These are phyloP conservation scores for Cynoglossus semilaevis DNA, from an alignment of 2,113 vertebrate species.

Conservation along the genomic window DNA sequence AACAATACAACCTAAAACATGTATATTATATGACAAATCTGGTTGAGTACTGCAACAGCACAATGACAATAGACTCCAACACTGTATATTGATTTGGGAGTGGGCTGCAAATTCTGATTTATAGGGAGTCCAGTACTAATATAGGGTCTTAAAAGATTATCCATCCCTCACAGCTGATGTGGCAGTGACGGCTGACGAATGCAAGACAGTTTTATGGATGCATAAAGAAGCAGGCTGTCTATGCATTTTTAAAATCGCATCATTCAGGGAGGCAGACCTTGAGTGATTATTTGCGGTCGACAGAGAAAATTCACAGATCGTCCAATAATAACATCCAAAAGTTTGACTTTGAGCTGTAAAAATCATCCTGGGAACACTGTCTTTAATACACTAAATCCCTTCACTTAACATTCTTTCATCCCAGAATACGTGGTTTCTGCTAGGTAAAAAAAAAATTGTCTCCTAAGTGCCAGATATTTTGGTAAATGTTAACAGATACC, in stretches of 20 bases:
- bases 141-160: constrained; percentile 51
- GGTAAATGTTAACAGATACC: constrained; percentile 27
- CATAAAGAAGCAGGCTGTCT: constrained; percentile 70
- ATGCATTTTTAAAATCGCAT: constrained; percentile 65
- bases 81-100: constrained; percentile 51
- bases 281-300: constrained; percentile 40
- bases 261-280: constrained; percentile 63
- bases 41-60: constrained; percentile 27
- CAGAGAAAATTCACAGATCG: constrained; percentile 17
- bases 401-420: constrained; percentile 34
- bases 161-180: constrained; percentile 58
- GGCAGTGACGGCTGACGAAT: constrained; percentile 65
- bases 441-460: constrained; percentile 37
- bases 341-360: constrained; percentile 26
- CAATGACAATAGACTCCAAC: constrained; percentile 30
- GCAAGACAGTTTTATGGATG: constrained; percentile 66
- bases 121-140: constrained; percentile 45
- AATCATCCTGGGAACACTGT: constrained; percentile 31
- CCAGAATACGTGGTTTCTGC: constrained; percentile 19
- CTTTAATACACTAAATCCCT: constrained; percentile 44
- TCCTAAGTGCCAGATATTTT: constrained; percentile 47
- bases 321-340: constrained; percentile 24
- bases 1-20: constrained; percentile 2
- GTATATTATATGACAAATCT: neutral
- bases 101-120: constrained; percentile 55